Evolutionary conservation across 2,113 vertebrate genomes (phyloP).

Genomic region (Bombycilla garrulus): DNA sequence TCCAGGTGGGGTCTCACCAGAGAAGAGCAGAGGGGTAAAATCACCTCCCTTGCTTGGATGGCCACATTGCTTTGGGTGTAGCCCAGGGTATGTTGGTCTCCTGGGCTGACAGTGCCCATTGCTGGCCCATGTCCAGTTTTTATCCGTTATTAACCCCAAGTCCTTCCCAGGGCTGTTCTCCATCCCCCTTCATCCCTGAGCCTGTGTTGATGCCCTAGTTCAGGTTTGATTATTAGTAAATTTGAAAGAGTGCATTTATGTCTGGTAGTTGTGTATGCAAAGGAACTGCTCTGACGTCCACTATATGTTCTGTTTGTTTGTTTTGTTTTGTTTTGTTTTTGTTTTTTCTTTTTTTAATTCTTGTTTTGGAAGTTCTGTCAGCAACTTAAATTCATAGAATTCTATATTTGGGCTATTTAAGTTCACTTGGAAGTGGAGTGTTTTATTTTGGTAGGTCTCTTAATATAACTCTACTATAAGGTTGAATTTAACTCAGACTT

Average conservation of each 20-base stretch:
- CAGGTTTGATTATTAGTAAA: background rate
- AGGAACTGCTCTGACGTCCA: background rate
- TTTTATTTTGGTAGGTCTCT: background rate
- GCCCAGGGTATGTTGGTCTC: background rate
- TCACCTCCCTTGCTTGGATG: accelerated
- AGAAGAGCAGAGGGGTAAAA: background rate
- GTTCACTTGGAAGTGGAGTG: background rate
- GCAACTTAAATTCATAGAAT: background rate
- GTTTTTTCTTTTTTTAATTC: background rate
- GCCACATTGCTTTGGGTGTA: accelerated
- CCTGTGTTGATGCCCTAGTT: accelerated
- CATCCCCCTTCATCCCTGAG: background rate
- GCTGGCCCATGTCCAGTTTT: background rate
- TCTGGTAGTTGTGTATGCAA: background rate
- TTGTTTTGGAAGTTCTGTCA: background rate
- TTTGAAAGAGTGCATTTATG: background rate
- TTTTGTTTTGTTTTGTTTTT: background rate
- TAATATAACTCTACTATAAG: background rate
- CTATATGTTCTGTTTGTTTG: background rate
- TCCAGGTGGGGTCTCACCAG: background rate
- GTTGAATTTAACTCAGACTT: background rate
- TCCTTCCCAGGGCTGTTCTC: background rate
- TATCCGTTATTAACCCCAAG: background rate
- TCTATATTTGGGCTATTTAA: background rate
- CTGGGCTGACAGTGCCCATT: accelerated